These are phyloP conservation scores for Danionella dracula DNA, from an alignment of 2,797 vertebrate genomes.

Conservation along the genomic window DNA sequence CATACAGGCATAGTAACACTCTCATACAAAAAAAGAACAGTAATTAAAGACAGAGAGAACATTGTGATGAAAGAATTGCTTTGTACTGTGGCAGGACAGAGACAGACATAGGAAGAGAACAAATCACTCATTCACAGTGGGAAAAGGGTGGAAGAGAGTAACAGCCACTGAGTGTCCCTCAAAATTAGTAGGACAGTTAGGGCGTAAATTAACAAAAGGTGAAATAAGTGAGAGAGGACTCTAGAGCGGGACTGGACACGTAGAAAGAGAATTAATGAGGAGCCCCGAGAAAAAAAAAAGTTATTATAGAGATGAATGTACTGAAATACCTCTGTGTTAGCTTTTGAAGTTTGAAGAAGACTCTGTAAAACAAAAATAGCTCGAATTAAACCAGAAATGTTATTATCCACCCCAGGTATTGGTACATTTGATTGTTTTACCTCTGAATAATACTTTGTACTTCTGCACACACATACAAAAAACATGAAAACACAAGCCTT, in stretches of 20 bases:
- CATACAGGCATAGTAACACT: slow-evolving; percentile 1
- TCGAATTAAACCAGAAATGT: neutral
- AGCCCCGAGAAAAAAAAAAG: neutral
- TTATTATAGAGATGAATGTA: too few species aligned
- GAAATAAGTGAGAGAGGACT: neutral
- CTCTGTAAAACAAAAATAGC: slow-evolving; percentile 48
- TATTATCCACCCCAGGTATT: too few species aligned
- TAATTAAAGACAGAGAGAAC: neutral
- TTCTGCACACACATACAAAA: neutral
- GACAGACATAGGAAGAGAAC: neutral
- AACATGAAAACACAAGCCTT: neutral
- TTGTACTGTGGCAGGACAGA: slow-evolving; percentile 18
- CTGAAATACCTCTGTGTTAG: slow-evolving; percentile 58
- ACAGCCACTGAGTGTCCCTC: slow-evolving; percentile 25
- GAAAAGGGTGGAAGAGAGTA: slow-evolving; percentile 20
- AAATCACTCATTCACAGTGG: slow-evolving; percentile 9
- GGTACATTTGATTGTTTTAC: too few species aligned
- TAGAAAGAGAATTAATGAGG: neutral
- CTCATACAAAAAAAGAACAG: neutral
- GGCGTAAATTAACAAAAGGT: neutral
- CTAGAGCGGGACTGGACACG: neutral
- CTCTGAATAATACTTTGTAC: too few species aligned
- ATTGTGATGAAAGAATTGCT: slow-evolving; percentile 21
- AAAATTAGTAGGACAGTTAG: neutral
- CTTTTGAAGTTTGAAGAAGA: slow-evolving; percentile 58